Conservation (phyloP, 1,140 invertebrate genomes). For the Acromyrmex echinatior region DNA sequence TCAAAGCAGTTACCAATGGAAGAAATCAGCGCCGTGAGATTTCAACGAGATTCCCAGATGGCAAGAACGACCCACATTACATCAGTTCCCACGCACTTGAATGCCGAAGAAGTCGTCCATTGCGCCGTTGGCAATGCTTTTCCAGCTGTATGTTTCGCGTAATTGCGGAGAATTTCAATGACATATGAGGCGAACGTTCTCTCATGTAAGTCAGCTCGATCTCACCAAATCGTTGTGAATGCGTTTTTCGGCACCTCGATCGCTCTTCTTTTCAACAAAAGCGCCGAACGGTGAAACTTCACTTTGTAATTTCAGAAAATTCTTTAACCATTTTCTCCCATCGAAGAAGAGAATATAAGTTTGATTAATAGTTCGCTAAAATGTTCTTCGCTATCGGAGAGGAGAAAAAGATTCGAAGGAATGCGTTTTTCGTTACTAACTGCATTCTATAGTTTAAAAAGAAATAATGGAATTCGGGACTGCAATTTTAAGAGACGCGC, state of each 20-base stretch:
- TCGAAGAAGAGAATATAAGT: slow-evolving; percentile 33
- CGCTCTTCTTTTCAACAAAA: slow-evolving; percentile 30
- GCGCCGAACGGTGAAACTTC: slow-evolving; percentile 27
- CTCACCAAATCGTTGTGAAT: slow-evolving; percentile 45
- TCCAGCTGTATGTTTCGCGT: slow-evolving; percentile 53
- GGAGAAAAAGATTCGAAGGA: slow-evolving; percentile 36
- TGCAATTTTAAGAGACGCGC: background rate
- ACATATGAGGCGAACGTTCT: slow-evolving; percentile 54
- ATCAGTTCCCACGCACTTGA: slow-evolving; percentile 51
- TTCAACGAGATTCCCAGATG: slow-evolving; percentile 55
- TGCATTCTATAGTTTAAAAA: background rate
- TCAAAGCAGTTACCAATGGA: slow-evolving; percentile 61
- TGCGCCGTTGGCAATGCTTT: slow-evolving; percentile 53
- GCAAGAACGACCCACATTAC: slow-evolving; percentile 57
- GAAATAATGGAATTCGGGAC: slow-evolving; percentile 26
- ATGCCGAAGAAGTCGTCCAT: slow-evolving; percentile 63
- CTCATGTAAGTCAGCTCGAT: slow-evolving; percentile 44
- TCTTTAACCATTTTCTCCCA: slow-evolving; percentile 30
- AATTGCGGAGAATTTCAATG: slow-evolving; percentile 65
- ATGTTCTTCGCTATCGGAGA: slow-evolving; percentile 3
- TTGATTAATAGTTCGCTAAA: slow-evolving; percentile 56
- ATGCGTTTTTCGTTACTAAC: slow-evolving; percentile 29
- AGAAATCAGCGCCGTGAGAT: slow-evolving; percentile 51
- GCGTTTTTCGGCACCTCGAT: slow-evolving; percentile 35
- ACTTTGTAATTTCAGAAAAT: slow-evolving; percentile 58